phyloP scores from a whole-genome alignment of 2,113 vertebrate species.

The Trogon melanurus region DNA sequence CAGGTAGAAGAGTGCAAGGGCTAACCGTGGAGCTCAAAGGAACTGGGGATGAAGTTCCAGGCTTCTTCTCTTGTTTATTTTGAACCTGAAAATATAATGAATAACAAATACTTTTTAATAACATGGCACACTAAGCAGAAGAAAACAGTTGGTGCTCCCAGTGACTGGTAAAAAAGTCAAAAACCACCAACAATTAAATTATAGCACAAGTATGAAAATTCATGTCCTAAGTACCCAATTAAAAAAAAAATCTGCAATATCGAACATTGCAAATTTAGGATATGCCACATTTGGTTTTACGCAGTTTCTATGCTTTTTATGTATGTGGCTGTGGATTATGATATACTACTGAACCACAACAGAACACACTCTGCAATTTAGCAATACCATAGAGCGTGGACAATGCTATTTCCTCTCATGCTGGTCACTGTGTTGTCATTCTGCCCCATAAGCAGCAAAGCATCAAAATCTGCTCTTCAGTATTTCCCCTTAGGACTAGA shows the following conservation, averaged over 20 bases:
- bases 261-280: background rate
- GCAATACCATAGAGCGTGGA: background rate
- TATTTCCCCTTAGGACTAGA: background rate
- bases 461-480: background rate
- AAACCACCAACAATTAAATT: background rate
- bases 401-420: background rate
- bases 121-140: accelerated
- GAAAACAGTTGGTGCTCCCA: background rate
- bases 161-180: background rate
- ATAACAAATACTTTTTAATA: conserved; percentile 7
- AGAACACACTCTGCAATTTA: background rate
- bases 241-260: background rate
- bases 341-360: background rate
- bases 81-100: conserved; percentile 83
- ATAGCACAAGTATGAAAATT: background rate
- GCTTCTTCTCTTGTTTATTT: conserved; percentile 93
- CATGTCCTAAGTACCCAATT: background rate
- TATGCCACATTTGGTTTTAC: background rate
- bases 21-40: conserved; percentile 66
- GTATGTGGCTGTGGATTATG: background rate
- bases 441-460: background rate
- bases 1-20: conserved; percentile 81
- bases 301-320: background rate
- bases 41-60: conserved; percentile 82
- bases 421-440: background rate